Conservation (phyloP, 2,888 invertebrate genomes). For the Parnassius apollo region DNA sequence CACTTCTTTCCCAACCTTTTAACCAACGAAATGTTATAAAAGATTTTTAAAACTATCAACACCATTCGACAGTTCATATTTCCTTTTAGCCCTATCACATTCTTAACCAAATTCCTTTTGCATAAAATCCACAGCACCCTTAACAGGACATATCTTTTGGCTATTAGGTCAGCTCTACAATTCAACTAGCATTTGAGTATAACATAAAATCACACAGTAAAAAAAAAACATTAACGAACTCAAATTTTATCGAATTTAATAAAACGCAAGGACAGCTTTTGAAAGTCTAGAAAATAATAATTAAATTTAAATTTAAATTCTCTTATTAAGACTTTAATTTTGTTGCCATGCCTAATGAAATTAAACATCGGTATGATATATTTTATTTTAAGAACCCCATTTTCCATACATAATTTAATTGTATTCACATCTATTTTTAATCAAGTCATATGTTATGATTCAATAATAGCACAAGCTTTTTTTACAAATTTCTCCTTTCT, state of each 20-base stretch:
- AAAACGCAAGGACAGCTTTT: constrained; percentile 22
- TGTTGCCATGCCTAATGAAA: neutral
- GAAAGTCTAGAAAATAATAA: constrained; percentile 21
- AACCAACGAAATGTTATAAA: too few relatives aligned
- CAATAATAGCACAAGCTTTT: too few relatives aligned
- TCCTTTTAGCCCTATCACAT: too few relatives aligned
- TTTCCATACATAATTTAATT: too few relatives aligned
- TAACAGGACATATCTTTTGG: constrained; percentile 17
- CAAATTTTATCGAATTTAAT: constrained; percentile 25
- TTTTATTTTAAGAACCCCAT: too few relatives aligned
- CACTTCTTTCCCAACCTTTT: too few relatives aligned
- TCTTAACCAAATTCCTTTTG: constrained; percentile 17
- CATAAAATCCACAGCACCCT: too few relatives aligned
- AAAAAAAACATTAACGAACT: constrained; percentile 22
- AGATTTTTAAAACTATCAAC: too few relatives aligned
- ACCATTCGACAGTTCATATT: too few relatives aligned
- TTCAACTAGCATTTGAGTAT: constrained; percentile 7
- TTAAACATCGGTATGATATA: neutral
- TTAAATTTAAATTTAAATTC: constrained; percentile 19
- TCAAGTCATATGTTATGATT: too few relatives aligned
- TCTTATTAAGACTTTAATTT: constrained; percentile 22
- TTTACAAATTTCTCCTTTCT: too few relatives aligned
- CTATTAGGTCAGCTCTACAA: constrained; percentile 13
- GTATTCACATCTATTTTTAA: too few relatives aligned
- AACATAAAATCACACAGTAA: constrained; percentile 16